phyloP scores from a whole-genome alignment of 2,888 invertebrate genomes.

The Lycaena phlaeas region DNA sequence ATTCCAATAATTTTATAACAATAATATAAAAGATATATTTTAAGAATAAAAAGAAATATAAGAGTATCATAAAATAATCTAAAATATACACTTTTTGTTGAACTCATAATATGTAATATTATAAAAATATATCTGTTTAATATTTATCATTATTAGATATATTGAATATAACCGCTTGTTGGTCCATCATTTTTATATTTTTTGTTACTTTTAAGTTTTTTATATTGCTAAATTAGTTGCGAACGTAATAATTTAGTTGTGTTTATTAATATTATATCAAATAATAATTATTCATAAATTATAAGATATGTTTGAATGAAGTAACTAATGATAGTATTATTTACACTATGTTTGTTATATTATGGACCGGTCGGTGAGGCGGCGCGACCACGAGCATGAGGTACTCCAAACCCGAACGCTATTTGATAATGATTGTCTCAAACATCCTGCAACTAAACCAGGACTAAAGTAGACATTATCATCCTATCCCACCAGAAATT shows the following conservation, averaged over 20 bases:
- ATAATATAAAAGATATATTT: conserved; percentile 4
- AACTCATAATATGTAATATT: neutral
- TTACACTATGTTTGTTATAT: neutral
- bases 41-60: conserved; percentile 4
- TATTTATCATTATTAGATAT: no score
- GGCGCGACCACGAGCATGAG: neutral
- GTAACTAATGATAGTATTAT: neutral
- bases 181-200: no score
- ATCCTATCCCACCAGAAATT: no score
- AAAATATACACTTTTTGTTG: no score
- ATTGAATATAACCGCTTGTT: no score
- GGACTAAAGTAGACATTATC: no score
- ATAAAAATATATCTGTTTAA: no score
- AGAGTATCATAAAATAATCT: neutral
- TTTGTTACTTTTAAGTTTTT: neutral
- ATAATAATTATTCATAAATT: neutral
- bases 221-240: neutral
- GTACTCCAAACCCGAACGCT: no score
- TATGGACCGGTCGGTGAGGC: neutral
- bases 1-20: neutral
- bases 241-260: neutral
- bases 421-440: no score
- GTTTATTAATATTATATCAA: neutral
- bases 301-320: neutral
- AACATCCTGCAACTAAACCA: no score